These are phyloP conservation scores for Syngnathus scovelli DNA, from an alignment of 2,113 vertebrate genomes.

Conservation along the genomic window DNA sequence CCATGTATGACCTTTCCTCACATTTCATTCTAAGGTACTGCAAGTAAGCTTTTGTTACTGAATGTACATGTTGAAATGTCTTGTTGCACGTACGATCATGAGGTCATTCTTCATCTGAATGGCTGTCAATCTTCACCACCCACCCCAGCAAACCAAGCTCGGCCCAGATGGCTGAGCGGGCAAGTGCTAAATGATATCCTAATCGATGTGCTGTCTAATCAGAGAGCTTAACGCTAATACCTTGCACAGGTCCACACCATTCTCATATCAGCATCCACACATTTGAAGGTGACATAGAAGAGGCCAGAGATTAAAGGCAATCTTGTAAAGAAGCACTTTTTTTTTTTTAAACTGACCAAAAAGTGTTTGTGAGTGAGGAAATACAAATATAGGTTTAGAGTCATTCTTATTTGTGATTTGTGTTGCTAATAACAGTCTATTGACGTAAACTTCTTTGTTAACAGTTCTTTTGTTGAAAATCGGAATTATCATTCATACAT, in stretches of 20 bases:
- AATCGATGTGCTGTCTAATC: conserved; percentile 74
- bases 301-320: conserved; percentile 68
- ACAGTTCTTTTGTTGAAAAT: too few relatives aligned
- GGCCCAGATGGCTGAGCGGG: conserved; percentile 30
- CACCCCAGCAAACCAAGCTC: conserved; percentile 7
- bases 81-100: conserved; percentile 5
- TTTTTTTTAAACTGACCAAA: background rate
- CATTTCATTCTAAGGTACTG: background rate
- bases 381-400: background rate
- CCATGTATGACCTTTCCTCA: background rate
- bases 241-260: conserved; percentile 74
- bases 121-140: conserved; percentile 20
- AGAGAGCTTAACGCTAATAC: conserved; percentile 76
- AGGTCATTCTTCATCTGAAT: conserved; percentile 27
- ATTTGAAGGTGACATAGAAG: conserved; percentile 69
- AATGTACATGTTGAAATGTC: conserved; percentile 3
- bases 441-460: background rate
- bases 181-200: conserved; percentile 66
- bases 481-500: too few relatives aligned
- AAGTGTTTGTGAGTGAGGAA: background rate
- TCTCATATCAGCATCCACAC: conserved; percentile 72
- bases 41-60: background rate
- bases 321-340: conserved; percentile 55
- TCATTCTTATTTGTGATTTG: background rate
- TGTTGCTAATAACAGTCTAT: background rate